These are phyloP conservation scores for Aphelinus atriplicis DNA, from an alignment of 1,140 invertebrate genomes.

Conservation along the genomic window DNA sequence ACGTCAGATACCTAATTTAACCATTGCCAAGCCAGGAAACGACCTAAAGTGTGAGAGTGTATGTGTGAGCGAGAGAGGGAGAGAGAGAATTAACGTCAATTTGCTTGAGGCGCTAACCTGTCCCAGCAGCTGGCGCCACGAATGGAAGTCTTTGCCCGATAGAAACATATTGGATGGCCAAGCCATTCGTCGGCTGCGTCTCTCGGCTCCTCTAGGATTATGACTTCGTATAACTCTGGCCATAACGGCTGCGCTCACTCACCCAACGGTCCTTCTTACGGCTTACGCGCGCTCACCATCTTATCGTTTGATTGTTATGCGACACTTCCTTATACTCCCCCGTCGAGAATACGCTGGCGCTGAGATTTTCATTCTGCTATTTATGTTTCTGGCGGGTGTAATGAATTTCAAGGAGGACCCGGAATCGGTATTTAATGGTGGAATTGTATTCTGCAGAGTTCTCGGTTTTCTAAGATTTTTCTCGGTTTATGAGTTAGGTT, in stretches of 20 bases:
- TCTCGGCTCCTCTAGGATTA: constrained; percentile 44
- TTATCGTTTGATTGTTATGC: no score
- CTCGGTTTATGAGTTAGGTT: no score
- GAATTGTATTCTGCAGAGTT: no score
- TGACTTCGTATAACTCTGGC: constrained; percentile 50
- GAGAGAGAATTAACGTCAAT: constrained; percentile 47
- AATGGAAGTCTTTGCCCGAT: no score
- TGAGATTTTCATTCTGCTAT: no score
- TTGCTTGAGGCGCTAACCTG: constrained; percentile 51
- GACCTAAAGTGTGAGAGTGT: constrained; percentile 27
- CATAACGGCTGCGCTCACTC: constrained; percentile 36
- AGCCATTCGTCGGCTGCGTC: constrained; percentile 28
- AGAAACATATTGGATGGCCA: background rate
- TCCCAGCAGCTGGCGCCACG: constrained; percentile 48
- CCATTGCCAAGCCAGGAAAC: constrained; percentile 43
- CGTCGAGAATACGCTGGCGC: no score
- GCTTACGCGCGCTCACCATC: no score
- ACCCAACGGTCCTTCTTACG: background rate
- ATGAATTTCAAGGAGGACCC: no score
- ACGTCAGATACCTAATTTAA: constrained; percentile 21
- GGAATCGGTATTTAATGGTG: no score
- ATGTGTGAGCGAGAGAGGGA: background rate
- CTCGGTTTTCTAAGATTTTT: no score
- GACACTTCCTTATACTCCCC: no score
- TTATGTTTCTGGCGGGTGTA: no score